A percentile compares a stretch with the other conserved stretches of the same genome.
Conservation (phyloP, 2,797 vertebrate species). For the Synaphobranchus kaupii region DNA sequence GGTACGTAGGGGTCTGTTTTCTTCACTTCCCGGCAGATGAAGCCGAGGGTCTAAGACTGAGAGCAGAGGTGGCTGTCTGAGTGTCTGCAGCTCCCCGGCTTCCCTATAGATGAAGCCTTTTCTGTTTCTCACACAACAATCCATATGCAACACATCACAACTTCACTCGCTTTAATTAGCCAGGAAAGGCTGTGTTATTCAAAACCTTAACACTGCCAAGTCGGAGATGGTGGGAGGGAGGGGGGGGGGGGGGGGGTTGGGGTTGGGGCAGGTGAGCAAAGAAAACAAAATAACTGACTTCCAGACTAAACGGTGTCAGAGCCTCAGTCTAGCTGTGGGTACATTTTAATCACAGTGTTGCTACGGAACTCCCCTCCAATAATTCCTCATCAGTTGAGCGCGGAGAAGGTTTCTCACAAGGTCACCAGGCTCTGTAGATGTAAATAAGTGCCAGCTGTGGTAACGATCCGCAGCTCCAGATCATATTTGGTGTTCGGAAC, state of each 20-base stretch:
- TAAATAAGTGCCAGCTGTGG: neutral
- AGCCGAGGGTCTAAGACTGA: neutral
- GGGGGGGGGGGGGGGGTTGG: neutral
- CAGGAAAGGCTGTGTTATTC: slow-evolving; percentile 20
- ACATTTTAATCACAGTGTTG: slow-evolving; percentile 1
- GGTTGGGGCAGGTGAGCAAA: neutral
- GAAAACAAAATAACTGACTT: slow-evolving; percentile 30
- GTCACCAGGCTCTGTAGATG: neutral
- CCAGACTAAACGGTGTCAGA: slow-evolving; percentile 34
- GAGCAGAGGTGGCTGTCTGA: too few species aligned
- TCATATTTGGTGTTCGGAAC: neutral
- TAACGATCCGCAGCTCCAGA: neutral
- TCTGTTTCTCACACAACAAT: neutral
- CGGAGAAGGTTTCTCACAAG: neutral
- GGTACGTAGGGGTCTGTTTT: neutral
- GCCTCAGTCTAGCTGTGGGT: neutral
- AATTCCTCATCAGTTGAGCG: neutral
- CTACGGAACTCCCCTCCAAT: neutral
- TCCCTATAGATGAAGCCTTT: too few species aligned
- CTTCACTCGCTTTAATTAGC: neutral
- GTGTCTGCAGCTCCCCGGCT: too few species aligned
- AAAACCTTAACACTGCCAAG: slow-evolving; percentile 8
- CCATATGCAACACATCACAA: slow-evolving; percentile 7
- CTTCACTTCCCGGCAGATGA: too few species aligned
- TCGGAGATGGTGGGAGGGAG: too few species aligned